Evolutionary conservation across 2,888 invertebrate species (phyloP), one percentile per base, ranked within the genome.

Genomic region (Drosophila formosana): DNA sequence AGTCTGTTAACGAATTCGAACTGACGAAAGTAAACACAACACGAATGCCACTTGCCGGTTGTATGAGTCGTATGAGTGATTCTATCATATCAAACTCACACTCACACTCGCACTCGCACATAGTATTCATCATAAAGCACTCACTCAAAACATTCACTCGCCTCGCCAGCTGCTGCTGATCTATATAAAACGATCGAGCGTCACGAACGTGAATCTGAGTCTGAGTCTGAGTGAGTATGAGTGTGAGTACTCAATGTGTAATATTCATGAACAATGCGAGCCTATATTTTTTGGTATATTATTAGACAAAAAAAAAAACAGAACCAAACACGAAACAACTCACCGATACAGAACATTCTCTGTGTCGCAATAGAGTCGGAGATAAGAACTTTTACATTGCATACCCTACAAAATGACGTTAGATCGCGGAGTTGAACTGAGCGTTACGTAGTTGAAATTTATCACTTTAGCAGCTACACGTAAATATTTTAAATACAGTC

Each of bases 1-100:
- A 86, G 87, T 66, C 88, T 80, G 80, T 83, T 88, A 77, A 82
- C 77, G 76, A 88, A 88, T 75, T 78, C 78, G 53, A 78, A 88
- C 88, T 88, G 82, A 45, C 43, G 55, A 75, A 75, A 75, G 83
- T 86, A 86, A 88, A 88, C 73, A 88, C 70, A 72, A 80, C 78
- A 73, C 83, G 82, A 57, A 66, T 72, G 75, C 71, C 63, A 73
- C 69, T 67, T 67, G 67, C 80, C 72, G 82, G 82, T 72, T 75
- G 75, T 41, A n/a, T 45, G 45, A 25, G 80, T 77, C 88, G 80
- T 85, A 83, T 88, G 85, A 83, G 85, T 88, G 82, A 80, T 88
- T 73, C 77, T 82, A 73, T 65, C 61, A 80, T 69, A 79, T 52
- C 69, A 32, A 18, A 18, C 18, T 18, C 18, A 18, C 18, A 18